phyloP scores from a whole-genome alignment of 2,888 invertebrate genomes.

The Trisateles emortualis region DNA sequence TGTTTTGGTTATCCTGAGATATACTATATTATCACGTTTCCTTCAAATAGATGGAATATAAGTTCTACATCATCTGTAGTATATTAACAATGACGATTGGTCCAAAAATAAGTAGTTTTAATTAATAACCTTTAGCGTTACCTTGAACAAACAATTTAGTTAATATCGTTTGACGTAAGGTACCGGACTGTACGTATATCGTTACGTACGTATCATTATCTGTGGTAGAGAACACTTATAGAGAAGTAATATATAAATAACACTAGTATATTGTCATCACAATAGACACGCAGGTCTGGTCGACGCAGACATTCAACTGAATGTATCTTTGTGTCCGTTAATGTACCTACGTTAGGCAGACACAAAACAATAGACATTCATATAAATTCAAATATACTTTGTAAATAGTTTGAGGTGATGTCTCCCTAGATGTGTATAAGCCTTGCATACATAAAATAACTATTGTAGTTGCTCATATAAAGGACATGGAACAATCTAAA shows the following conservation, averaged over 20 bases:
- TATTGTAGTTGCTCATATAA: constrained; percentile 20
- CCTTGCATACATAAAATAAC: constrained; percentile 26
- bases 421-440: constrained; percentile 13
- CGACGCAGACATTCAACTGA: constrained; percentile 30
- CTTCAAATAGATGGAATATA: background rate
- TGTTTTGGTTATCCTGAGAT: too few relatives aligned
- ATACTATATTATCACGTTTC: background rate
- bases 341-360: background rate
- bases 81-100: constrained; percentile 9
- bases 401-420: constrained; percentile 15
- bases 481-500: constrained; percentile 17
- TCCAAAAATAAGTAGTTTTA: constrained; percentile 15
- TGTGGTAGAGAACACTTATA: constrained; percentile 29
- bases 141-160: constrained; percentile 1
- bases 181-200: constrained; percentile 45
- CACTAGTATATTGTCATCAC: constrained; percentile 72
- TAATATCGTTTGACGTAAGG: background rate
- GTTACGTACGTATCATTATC: constrained; percentile 37
- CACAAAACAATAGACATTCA: background rate
- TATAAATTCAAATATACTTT: constrained; percentile 23
- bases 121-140: constrained; percentile 9
- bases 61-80: constrained; percentile 3
- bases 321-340: constrained; percentile 12
- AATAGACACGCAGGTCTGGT: constrained; percentile 44
- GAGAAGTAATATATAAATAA: constrained; percentile 46